Base-by-base conservation (phyloP, 2,113 vertebrate genomes). In the Plectropomus leopardus region DNA sequence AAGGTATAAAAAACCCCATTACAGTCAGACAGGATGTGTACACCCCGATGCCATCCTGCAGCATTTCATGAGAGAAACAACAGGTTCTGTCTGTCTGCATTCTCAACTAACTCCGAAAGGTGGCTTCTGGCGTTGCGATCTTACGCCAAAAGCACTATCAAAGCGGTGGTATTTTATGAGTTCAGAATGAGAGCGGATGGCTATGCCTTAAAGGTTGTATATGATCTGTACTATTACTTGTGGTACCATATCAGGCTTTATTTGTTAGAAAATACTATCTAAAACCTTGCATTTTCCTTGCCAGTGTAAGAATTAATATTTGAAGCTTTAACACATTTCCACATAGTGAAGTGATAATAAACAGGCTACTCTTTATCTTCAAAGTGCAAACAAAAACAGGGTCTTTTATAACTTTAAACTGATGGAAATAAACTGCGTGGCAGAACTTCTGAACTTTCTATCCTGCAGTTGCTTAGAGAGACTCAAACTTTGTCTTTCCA, bases 401-500 rank as follows among this genome's bases (percentile, higher is more conserved):
- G 59, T 64, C 53, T n/a, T 36, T 63, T 54, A 60, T 1, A 64
- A 7, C 2, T 13, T 34, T 4, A 36, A 44, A 47, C 4, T 21
- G 51, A 24, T 23, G 23, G 17, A 34, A 36, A 36, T 24, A 45
- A 30, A 14, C 30, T 1, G 1, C 30, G 11, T 34, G 23, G 1
- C 16, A 55, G n/a, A 45, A 42, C n/a, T 40, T 42, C 40, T 53
- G 24, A 13, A 48, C 17, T 13, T 24, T 45, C 42, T 7, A 48
- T 51, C 15, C 21, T 36, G 55, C n/a, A n/a, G 13, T 34, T 40
- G 2, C 19, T 36, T 24, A 36, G 10, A 42, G 34, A 32, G 24
- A 53, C 66, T 65, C 10, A 72, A 17, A 34, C 5, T 51, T 61
- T 44, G 23, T 61, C 40, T 69, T 45, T 59, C 48, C 26, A 66